Evolutionary conservation across 2,113 vertebrate genomes (phyloP).

Genomic region (Parus major): DNA sequence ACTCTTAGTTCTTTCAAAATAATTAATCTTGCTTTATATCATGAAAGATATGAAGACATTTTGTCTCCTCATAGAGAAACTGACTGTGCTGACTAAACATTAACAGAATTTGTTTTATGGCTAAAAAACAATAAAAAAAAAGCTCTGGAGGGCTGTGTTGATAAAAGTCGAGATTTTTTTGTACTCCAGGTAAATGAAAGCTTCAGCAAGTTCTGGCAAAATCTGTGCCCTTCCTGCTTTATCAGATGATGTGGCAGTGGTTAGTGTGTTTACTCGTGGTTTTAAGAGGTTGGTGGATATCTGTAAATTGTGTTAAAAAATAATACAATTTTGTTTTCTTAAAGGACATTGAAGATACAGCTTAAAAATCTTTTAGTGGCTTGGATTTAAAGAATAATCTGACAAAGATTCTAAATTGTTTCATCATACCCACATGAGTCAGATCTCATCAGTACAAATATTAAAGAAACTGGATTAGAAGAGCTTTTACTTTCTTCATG

Average conservation of each 20-base stretch:
- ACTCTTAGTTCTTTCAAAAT: neutral
- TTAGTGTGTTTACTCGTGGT: neutral
- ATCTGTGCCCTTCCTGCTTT: neutral
- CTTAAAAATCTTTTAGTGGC: neutral
- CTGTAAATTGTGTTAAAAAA: neutral
- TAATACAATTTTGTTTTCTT: neutral
- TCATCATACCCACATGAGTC: neutral
- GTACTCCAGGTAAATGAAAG: neutral
- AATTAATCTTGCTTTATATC: neutral
- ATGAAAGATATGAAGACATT: neutral
- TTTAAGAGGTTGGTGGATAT: neutral
- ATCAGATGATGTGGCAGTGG: neutral
- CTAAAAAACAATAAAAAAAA: neutral
- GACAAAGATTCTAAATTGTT: neutral
- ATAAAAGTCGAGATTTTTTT: neutral
- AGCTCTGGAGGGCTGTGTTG: neutral
- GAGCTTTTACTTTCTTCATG: constrained; percentile 20
- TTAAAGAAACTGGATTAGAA: neutral
- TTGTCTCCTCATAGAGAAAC: neutral
- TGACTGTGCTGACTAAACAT: neutral
- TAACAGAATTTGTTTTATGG: neutral
- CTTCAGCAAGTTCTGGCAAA: neutral
- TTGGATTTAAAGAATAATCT: neutral
- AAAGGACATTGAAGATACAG: neutral
- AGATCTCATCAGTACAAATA: neutral